A percentile compares a stretch with the other conserved stretches of the same genome.
phyloP scores from a whole-genome alignment of 2,888 invertebrate species.

The Ochropleura leucogaster region DNA sequence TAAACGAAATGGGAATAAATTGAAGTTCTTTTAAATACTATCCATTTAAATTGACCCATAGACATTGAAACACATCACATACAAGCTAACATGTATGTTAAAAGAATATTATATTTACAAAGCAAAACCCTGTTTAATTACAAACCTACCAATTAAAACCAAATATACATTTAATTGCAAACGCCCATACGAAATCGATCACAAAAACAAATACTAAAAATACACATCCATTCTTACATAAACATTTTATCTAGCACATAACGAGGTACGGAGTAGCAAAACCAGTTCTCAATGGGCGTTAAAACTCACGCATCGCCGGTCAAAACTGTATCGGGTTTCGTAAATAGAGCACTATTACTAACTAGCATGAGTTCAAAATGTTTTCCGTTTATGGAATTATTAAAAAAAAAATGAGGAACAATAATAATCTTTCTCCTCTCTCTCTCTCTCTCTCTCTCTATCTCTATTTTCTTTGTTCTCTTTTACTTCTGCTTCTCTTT shows the following conservation, averaged over 20 bases:
- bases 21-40: too few relatives aligned
- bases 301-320: slow-evolving; percentile 54
- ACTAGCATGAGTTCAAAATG: slow-evolving; percentile 37
- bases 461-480: too few relatives aligned
- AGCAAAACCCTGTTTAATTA: not conserved
- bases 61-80: too few relatives aligned
- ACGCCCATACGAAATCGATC: slow-evolving; percentile 6
- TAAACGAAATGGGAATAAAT: too few relatives aligned
- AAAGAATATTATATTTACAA: not conserved
- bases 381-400: slow-evolving; percentile 10
- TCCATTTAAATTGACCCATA: too few relatives aligned
- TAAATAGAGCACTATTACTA: slow-evolving; percentile 41
- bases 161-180: slow-evolving; percentile 17
- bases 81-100: not conserved
- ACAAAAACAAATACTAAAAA: slow-evolving; percentile 57
- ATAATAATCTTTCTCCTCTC: too few relatives aligned
- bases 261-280: slow-evolving; percentile 33
- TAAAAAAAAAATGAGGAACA: too few relatives aligned
- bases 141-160: slow-evolving; percentile 7
- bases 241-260: slow-evolving; percentile 46
- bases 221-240: slow-evolving; percentile 53
- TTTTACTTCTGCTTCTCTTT: too few relatives aligned
- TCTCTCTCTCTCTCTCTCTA: too few relatives aligned
- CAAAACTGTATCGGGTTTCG: slow-evolving; percentile 57
- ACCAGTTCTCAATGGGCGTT: slow-evolving; percentile 53